A percentile compares a stretch with the other conserved stretches of the same genome.
These are phyloP conservation scores for Parambassis ranga DNA, from an alignment of 2,797 vertebrate genomes.

Conservation along the genomic window DNA sequence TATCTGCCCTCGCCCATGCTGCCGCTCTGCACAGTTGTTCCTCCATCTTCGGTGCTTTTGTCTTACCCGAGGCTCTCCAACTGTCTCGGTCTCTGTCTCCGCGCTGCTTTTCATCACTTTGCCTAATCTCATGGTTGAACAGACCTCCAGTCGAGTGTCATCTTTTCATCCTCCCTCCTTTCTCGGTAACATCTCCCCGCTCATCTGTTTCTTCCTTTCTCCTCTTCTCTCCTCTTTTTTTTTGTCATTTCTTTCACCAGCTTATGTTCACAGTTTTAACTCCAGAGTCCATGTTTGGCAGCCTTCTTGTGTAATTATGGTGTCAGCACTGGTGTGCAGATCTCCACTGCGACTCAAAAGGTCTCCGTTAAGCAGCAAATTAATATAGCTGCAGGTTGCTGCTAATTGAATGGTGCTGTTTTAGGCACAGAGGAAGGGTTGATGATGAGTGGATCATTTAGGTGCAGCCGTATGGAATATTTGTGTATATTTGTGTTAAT, in stretches of 20 bases:
- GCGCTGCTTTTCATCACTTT: constrained; percentile 57
- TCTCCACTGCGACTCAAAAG: constrained; percentile 61
- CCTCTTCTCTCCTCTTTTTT: not conserved
- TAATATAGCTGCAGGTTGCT: constrained; percentile 58
- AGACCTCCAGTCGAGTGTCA: constrained; percentile 50
- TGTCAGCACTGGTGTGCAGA: constrained; percentile 49
- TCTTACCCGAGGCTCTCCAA: constrained; percentile 18
- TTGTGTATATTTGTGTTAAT: not conserved
- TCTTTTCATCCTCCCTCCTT: not conserved
- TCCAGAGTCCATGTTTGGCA: constrained; percentile 31
- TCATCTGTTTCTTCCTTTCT: not conserved
- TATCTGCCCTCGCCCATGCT: constrained; percentile 11
- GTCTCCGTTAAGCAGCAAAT: constrained; percentile 74
- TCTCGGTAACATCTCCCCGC: no score
- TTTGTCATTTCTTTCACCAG: not conserved
- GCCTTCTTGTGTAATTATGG: constrained; percentile 57
- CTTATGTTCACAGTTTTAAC: constrained; percentile 29
- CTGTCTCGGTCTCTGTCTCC: constrained; percentile 46
- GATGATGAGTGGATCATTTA: constrained; percentile 36
- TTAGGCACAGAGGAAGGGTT: constrained; percentile 30
- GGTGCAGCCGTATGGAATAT: constrained; percentile 18
- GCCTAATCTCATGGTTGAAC: constrained; percentile 59
- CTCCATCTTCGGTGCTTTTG: constrained; percentile 10
- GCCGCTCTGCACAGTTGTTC: constrained; percentile 26
- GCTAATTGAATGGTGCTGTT: constrained; percentile 64